Evolutionary conservation across 2,888 invertebrate genomes (phyloP).

Genomic region (Tinea trinotella): DNA sequence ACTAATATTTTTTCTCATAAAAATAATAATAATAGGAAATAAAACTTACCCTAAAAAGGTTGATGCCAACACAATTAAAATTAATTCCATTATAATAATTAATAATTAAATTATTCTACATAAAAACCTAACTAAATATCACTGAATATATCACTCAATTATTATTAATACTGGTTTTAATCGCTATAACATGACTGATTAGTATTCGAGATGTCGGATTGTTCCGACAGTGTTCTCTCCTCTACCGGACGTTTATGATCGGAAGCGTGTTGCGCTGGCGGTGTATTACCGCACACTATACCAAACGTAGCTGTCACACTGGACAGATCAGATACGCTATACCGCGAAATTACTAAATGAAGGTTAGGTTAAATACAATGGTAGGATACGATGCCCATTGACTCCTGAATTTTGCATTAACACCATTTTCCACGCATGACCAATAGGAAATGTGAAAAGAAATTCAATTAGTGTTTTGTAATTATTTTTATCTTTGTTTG

Average conservation of each 20-base stretch:
- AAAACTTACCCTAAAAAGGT: slow-evolving; percentile 15
- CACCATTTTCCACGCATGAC: too few relatives aligned
- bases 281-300: slow-evolving; percentile 34
- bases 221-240: neutral
- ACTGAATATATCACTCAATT: slow-evolving; percentile 13
- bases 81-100: slow-evolving; percentile 2
- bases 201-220: neutral
- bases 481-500: too few relatives aligned
- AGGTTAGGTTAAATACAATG: slow-evolving; percentile 8
- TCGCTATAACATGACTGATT: slow-evolving; percentile 12
- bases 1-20: too few relatives aligned
- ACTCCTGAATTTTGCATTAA: neutral
- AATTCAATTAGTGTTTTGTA: too few relatives aligned
- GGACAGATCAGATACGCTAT: slow-evolving; percentile 15
- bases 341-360: slow-evolving; percentile 16
- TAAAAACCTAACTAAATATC: slow-evolving; percentile 11
- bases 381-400: neutral
- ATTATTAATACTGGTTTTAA: slow-evolving; percentile 12
- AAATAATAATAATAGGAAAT: neutral
- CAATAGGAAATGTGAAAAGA: too few relatives aligned
- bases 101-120: neutral
- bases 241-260: neutral
- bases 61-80: neutral
- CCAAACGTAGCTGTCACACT: slow-evolving; percentile 13
- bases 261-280: slow-evolving; percentile 34